Conservation (phyloP, 1,140 invertebrate genomes). For the Homalodisca vitripennis region DNA sequence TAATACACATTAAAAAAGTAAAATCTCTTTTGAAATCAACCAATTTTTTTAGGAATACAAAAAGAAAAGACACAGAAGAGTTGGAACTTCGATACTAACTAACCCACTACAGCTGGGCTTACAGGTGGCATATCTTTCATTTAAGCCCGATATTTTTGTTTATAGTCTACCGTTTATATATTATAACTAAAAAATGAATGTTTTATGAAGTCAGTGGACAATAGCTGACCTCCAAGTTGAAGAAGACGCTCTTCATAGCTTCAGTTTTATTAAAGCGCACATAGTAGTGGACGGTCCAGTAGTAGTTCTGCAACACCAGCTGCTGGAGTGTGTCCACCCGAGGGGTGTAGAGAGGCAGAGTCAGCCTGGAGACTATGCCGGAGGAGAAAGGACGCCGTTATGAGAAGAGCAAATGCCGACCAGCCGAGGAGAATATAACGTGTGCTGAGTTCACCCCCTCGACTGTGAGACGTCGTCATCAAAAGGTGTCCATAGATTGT, state of each 20-base stretch:
- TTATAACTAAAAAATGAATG: neutral
- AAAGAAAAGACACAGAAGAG: no score
- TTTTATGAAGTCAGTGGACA: neutral
- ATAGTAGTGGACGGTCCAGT: neutral
- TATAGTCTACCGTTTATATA: neutral
- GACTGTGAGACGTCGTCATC: neutral
- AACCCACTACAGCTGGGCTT: no score
- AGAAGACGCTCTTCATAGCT: neutral
- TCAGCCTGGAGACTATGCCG: neutral
- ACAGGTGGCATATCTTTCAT: no score
- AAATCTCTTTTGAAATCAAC: no score
- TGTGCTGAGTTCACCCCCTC: neutral
- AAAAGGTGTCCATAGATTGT: neutral
- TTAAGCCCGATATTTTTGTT: neutral
- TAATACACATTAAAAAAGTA: no score
- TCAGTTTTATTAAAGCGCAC: neutral
- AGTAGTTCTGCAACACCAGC: neutral
- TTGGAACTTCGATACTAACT: no score
- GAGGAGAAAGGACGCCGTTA: neutral
- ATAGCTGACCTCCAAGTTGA: neutral
- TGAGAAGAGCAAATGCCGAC: neutral
- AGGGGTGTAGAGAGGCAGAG: neutral
- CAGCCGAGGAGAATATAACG: neutral
- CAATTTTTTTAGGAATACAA: no score
- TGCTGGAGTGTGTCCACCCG: neutral